A percentile compares a stretch with the other conserved stretches of the same genome.
These are phyloP conservation scores for Apoderus coryli DNA, from an alignment of 2,888 invertebrate species.

Conservation along the genomic window DNA sequence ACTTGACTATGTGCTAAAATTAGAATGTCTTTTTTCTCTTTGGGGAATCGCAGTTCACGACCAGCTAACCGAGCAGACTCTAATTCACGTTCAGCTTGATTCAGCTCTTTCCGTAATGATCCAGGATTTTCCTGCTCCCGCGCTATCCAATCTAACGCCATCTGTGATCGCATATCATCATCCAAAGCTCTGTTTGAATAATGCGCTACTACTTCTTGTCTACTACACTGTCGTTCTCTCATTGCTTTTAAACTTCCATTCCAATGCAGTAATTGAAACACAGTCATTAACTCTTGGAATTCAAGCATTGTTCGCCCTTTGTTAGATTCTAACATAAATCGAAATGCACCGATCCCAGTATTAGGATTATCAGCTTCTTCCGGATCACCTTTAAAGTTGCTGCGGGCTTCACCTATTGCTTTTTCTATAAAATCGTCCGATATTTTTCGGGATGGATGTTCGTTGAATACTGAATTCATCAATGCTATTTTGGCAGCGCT, in stretches of 20 bases:
- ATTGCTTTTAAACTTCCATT: constrained; percentile 92
- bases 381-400: constrained; percentile 57
- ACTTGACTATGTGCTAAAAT: constrained; percentile 80
- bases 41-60: constrained; percentile 81
- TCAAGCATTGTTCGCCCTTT: constrained; percentile 91
- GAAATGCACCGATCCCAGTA: constrained; percentile 58
- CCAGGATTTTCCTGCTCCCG: constrained; percentile 59
- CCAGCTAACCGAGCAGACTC: constrained; percentile 77
- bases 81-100: constrained; percentile 74
- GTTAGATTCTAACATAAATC: constrained; percentile 63
- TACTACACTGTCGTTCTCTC: constrained; percentile 86
- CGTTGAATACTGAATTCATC: constrained; percentile 95
- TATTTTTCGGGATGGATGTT: constrained; percentile 83
- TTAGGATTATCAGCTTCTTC: constrained; percentile 50
- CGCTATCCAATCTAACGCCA: constrained; percentile 92
- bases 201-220: constrained; percentile 86
- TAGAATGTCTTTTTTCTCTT: constrained; percentile 89
- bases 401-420: constrained; percentile 82
- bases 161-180: constrained; percentile 91
- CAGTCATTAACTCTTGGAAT: constrained; percentile 96
- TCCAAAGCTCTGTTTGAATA: constrained; percentile 85
- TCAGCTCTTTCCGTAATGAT: constrained; percentile 66
- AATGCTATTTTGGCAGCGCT: constrained; percentile 92
- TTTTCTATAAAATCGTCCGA: constrained; percentile 90
- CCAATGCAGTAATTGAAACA: constrained; percentile 91